phyloP scores from a whole-genome alignment of 2,113 vertebrate genomes.

The Brevimyrus niger region DNA sequence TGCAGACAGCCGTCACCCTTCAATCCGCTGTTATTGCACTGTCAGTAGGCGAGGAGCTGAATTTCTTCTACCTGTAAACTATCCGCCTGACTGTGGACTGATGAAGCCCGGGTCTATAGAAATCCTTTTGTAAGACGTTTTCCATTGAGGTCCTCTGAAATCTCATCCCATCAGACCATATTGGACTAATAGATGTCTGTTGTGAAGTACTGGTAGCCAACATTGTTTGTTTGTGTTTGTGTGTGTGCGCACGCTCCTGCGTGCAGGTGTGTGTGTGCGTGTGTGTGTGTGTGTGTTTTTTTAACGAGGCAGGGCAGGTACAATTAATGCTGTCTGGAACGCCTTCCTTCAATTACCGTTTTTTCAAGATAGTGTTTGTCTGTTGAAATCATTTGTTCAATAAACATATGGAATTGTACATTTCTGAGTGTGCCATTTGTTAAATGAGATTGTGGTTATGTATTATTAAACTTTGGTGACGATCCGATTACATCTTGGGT shows the following conservation, averaged over 20 bases:
- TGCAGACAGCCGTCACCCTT: background rate
- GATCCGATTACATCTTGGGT: background rate
- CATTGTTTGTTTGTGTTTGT: background rate
- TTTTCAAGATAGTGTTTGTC: background rate
- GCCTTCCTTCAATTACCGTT: background rate
- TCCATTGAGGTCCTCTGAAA: background rate
- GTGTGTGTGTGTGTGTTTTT: background rate
- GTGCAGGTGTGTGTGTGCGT: too few relatives aligned
- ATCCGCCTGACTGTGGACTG: background rate
- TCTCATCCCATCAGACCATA: background rate
- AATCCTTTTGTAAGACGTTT: background rate
- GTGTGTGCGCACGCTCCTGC: background rate
- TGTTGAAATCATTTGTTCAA: background rate
- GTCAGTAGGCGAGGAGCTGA: background rate
- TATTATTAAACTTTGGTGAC: background rate
- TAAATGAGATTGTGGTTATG: background rate
- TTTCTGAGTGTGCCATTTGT: background rate
- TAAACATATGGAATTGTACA: background rate
- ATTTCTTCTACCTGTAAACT: background rate
- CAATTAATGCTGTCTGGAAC: background rate
- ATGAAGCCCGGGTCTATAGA: background rate
- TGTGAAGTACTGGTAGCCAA: background rate
- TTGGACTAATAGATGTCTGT: background rate
- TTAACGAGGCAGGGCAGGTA: background rate
- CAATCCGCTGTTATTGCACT: background rate